phyloP scores from a whole-genome alignment of 2,797 vertebrate genomes.

The Danio albolineatus region DNA sequence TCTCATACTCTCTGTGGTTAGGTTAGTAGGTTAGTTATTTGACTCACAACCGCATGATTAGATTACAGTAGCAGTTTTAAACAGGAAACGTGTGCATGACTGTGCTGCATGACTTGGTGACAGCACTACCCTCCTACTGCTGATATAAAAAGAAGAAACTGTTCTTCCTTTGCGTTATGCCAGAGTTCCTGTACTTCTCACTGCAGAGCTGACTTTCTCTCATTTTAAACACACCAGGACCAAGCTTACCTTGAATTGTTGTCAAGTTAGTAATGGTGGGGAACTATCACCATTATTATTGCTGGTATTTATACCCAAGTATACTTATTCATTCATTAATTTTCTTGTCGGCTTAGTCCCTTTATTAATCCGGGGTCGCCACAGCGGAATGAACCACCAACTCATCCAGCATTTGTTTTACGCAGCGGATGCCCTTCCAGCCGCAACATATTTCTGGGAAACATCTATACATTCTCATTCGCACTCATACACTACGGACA shows the following conservation, averaged over 20 bases:
- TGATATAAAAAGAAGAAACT: constrained; percentile 72
- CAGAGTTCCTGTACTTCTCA: constrained; percentile 26
- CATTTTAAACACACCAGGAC: constrained; percentile 58
- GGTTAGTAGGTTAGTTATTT: constrained; percentile 30
- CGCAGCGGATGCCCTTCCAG: too few relatives aligned
- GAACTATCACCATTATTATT: not conserved
- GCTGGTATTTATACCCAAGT: not conserved
- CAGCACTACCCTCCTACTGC: constrained; percentile 9
- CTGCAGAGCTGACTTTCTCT: constrained; percentile 62
- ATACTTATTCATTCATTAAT: too few relatives aligned
- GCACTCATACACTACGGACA: too few relatives aligned
- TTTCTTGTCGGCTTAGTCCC: too few relatives aligned
- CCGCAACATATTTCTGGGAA: too few relatives aligned
- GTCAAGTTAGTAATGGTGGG: not conserved
- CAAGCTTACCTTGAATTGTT: not conserved
- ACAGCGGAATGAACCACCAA: too few relatives aligned
- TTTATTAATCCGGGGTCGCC: too few relatives aligned
- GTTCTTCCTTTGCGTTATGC: constrained; percentile 50
- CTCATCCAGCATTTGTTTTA: too few relatives aligned
- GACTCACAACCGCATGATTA: not conserved
- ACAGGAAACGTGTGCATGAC: constrained; percentile 67
- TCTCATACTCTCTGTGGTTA: constrained; percentile 1
- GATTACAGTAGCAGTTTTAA: constrained; percentile 62
- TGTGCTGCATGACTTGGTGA: constrained; percentile 27
- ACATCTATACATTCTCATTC: too few relatives aligned